These are phyloP conservation scores for Edolisoma coerulescens DNA, from an alignment of 2,113 vertebrate genomes.

Conservation along the genomic window DNA sequence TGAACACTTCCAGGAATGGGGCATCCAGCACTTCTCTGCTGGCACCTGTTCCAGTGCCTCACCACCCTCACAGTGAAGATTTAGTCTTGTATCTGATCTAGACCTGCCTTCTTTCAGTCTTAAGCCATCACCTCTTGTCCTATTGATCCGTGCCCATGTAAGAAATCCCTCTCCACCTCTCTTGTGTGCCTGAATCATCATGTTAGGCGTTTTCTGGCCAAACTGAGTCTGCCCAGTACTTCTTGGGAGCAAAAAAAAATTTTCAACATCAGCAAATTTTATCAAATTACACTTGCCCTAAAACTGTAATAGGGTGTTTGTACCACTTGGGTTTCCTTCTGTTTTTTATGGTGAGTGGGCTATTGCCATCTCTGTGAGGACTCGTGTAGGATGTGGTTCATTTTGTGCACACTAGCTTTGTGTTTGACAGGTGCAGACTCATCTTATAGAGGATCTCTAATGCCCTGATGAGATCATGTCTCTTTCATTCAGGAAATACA, in stretches of 20 bases:
- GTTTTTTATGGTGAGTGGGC: neutral
- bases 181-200: neutral
- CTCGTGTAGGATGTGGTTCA: neutral
- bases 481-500: neutral
- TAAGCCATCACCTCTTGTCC: neutral
- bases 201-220: neutral
- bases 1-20: neutral
- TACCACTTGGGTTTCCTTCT: accelerated
- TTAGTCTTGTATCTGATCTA: neutral
- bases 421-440: neutral
- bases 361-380: neutral
- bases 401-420: neutral
- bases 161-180: neutral
- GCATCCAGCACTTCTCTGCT: neutral
- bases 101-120: neutral
- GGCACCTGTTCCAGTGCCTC: neutral
- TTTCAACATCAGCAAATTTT: neutral
- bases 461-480: neutral
- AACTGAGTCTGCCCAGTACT: neutral
- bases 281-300: neutral
- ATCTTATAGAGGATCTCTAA: neutral
- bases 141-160: too few species aligned
- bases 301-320: neutral
- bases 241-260: neutral
- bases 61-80: too few species aligned